Evolutionary conservation across 2,888 invertebrate genomes (phyloP), one percentile per base, ranked within the genome.

Genomic region (Cerastoderma edule): DNA sequence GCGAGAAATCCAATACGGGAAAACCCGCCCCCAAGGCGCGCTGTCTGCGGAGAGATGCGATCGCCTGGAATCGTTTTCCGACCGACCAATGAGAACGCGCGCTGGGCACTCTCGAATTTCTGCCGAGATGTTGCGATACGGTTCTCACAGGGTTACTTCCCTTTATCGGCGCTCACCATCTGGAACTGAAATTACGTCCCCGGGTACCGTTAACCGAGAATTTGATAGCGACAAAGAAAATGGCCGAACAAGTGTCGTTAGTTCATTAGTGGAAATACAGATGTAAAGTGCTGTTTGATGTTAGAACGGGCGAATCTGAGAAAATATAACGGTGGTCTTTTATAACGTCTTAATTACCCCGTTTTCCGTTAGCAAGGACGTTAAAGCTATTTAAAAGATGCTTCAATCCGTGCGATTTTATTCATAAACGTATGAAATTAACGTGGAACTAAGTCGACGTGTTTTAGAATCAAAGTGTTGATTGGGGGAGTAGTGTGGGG

Each of bases 31-130:
- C 54, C 53, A 64, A 57, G 75, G 64, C 69, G 53, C 79, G 24
- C 78, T 65, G 69, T 68, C 72, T 74, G 78, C 79, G 66, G 69
- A 75, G 70, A 35, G 76, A 70, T 70, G 22, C 33, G 71, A 70
- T 68, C 75, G 72, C 80, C 71, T 69, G 78, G 78, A 82, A 80
- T 77, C 75, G 75, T 66, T 70, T 76, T 75, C 72, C 81, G 75
- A 81, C 78, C 72, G 71, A 60, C 81, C 78, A 81, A 81, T 81
- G 64, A 69, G 50, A 75, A 32, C 27, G n/a, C n/a, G 64, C 32
- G 35, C 30, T 69, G 54, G 32, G 54, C 27, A 5, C 48, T 48
- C 32, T 35, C 56, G 56, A 24, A n/a, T 68, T 56, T 46, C 46
- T 19, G 13, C 48, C 19, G 32, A 19, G 44, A 65, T 5, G 22